Conservation (phyloP, 2,888 invertebrate species). For the Gari tellinella region DNA sequence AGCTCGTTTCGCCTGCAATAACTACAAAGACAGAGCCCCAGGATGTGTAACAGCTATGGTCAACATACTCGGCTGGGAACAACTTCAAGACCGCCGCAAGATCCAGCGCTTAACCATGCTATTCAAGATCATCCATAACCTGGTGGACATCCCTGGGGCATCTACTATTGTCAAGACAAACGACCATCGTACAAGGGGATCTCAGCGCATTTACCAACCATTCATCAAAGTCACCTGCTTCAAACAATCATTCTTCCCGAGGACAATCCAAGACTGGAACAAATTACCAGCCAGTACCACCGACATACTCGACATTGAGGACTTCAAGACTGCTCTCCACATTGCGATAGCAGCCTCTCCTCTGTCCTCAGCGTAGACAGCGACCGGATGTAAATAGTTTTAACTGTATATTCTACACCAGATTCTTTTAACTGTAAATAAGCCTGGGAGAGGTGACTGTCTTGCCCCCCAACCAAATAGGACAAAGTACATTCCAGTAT, state of each 20-base stretch:
- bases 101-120: slow-evolving; percentile 10
- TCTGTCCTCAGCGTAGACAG: not conserved
- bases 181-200: slow-evolving; percentile 6
- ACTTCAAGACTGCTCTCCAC: not conserved
- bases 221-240: slow-evolving; percentile 10
- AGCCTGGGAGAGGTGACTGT: too few species aligned
- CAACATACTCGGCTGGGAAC: slow-evolving; percentile 10
- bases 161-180: not conserved
- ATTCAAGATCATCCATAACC: slow-evolving; percentile 1
- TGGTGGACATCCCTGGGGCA: not conserved
- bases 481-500: too few species aligned
- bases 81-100: slow-evolving; percentile 14
- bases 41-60: too few species aligned
- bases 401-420: too few species aligned
- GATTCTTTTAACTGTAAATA: too few species aligned
- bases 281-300: slow-evolving; percentile 3
- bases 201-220: not conserved
- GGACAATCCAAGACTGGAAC: slow-evolving; percentile 23
- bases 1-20: slow-evolving; percentile 9
- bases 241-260: slow-evolving; percentile 16
- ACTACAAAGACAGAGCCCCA: slow-evolving; percentile 6
- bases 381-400: too few species aligned
- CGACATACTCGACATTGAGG: not conserved
- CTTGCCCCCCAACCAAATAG: too few species aligned
- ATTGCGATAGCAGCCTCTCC: not conserved